Conservation (phyloP, 2,797 vertebrate species). For the Falco peregrinus region DNA sequence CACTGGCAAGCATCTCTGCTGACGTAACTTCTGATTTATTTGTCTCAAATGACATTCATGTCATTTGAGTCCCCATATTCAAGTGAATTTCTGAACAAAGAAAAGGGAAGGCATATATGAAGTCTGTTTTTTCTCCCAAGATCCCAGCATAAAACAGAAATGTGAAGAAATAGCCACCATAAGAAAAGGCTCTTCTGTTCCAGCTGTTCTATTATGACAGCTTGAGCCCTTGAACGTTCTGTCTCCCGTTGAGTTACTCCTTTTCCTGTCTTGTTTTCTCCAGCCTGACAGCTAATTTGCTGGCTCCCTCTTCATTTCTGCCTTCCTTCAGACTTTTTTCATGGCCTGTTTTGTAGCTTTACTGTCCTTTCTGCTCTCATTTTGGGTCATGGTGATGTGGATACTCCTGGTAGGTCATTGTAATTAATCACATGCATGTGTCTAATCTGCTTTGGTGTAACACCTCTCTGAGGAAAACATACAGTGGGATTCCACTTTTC, state of each 20-base stretch:
- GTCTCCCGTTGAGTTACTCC: slow-evolving; percentile 81
- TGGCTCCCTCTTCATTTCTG: slow-evolving; percentile 84
- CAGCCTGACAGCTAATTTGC: slow-evolving; percentile 83
- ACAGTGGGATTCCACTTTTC: slow-evolving; percentile 83
- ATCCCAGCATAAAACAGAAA: neutral
- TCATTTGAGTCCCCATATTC: neutral
- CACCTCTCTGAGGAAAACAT: slow-evolving; percentile 75
- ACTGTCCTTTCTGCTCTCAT: slow-evolving; percentile 80
- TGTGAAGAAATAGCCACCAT: neutral
- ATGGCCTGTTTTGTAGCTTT: slow-evolving; percentile 81
- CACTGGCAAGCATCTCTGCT: neutral
- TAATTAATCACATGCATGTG: slow-evolving; percentile 83
- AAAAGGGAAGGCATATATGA: neutral
- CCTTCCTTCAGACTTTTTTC: slow-evolving; percentile 85
- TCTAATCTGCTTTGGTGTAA: slow-evolving; percentile 79
- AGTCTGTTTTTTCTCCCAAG: neutral
- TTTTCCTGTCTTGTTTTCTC: slow-evolving; percentile 88
- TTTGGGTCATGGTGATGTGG: slow-evolving; percentile 74
- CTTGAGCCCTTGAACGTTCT: slow-evolving; percentile 85
- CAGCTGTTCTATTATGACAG: slow-evolving; percentile 72
- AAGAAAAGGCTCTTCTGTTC: slow-evolving; percentile 33
- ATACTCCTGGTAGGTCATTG: slow-evolving; percentile 80
- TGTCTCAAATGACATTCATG: neutral
- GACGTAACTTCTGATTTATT: neutral
- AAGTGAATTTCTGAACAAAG: neutral